Base-by-base conservation (phyloP, 2,113 vertebrate genomes). In the Chamaea fasciata region DNA sequence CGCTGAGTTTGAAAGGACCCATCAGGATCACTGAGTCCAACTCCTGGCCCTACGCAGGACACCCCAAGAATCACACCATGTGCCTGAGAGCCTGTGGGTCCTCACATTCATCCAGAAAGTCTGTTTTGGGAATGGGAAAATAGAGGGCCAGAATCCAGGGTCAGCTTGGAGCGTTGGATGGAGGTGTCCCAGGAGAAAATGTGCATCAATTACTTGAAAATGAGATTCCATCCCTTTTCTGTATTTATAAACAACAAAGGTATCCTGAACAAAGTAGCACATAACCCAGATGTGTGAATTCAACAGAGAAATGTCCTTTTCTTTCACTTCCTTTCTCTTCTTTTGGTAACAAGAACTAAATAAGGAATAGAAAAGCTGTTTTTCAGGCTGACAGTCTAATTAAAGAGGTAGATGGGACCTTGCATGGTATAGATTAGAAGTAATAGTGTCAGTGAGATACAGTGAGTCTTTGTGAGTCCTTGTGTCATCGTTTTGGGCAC, bases 371-470 rank as follows among this genome's bases (percentile, higher is more conserved):
- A 97, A 97, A 97, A 97, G 97, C 97, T 97, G 97, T 98, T 98
- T 96, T 98, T 97, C 98, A 97, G 97, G 97, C 98, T 97, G 98
- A 98, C 98, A 97, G 98, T 97, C 97, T 98, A 97, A 83, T 98
- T 97, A 96, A 97, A 97, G 95, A 98, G 97, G 98, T 97, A 98
- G 98, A 98, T 98, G 89, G 97, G 97, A 97, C 97, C 98, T 97
- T 98, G 98, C 97, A 98, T 98, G 97, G 98, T 98, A 98, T 97
- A 98, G 98, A 98, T 95, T 98, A 98, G 98, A 96, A 95, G 95
- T 97, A 98, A 86, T 98, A 98, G 98, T 99, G 98, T 99, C 97
- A 98, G 98, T 99, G 98, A 98, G 98, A 98, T 99, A 98, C 98
- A 97, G 98, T 99, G 98, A 98, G 98, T 98, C 98, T 98, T 98